Conservation (phyloP, 2,797 vertebrate species). For the Lateolabrax maculatus region DNA sequence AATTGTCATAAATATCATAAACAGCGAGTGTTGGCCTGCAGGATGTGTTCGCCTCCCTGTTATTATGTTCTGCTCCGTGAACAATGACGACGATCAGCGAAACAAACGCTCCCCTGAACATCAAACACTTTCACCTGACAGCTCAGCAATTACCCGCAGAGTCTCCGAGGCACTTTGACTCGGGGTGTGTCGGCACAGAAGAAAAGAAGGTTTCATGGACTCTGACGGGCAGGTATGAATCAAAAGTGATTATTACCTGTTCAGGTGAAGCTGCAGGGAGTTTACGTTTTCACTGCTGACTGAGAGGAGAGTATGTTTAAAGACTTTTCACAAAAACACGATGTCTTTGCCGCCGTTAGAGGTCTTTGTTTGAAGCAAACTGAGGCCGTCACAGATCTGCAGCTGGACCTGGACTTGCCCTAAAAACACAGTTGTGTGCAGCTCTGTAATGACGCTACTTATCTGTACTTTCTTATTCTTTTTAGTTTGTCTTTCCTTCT, state of each 20-base stretch:
- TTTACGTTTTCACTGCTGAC: slow-evolving; percentile 3
- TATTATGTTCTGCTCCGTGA: slow-evolving; percentile 37
- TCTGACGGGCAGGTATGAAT: slow-evolving; percentile 49
- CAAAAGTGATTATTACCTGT: slow-evolving; percentile 46
- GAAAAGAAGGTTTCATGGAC: slow-evolving; percentile 15
- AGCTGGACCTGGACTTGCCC: no score
- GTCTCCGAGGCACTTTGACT: background rate
- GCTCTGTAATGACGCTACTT: background rate
- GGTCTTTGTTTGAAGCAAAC: no score
- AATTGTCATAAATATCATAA: slow-evolving; percentile 50
- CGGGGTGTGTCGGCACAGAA: slow-evolving; percentile 35
- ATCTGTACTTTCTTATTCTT: background rate
- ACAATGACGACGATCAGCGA: slow-evolving; percentile 30
- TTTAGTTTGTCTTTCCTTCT: no score
- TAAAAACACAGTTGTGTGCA: no score
- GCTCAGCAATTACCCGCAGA: slow-evolving; percentile 42
- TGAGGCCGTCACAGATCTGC: no score
- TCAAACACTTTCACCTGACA: slow-evolving; percentile 59
- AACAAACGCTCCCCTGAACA: slow-evolving; percentile 42
- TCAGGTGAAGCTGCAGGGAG: slow-evolving; percentile 35
- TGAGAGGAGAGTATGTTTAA: background rate
- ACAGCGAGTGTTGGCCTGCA: slow-evolving; percentile 37
- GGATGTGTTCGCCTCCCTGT: slow-evolving; percentile 38
- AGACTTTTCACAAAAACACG: background rate
- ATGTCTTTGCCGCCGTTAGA: no score